Conservation (phyloP, 2,888 invertebrate genomes). For the Odontocerum albicorne region DNA sequence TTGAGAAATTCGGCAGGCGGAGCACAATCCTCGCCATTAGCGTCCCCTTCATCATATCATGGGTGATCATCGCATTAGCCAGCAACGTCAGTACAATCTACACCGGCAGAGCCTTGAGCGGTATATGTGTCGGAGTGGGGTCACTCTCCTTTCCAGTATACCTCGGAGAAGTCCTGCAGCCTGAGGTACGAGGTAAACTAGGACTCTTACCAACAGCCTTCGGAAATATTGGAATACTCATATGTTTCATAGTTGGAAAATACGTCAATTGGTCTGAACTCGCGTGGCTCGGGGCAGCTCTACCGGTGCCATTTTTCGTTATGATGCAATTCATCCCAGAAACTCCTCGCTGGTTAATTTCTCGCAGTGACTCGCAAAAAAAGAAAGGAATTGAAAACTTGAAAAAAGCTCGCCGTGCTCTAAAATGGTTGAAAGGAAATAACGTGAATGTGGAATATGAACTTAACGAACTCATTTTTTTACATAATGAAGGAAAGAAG, state of each 20-base stretch:
- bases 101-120: conserved; percentile 79
- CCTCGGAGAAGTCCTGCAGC: conserved; percentile 89
- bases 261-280: conserved; percentile 79
- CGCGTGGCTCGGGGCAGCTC: conserved; percentile 74
- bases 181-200: conserved; percentile 87
- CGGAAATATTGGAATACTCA: conserved; percentile 80
- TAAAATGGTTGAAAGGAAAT: conserved; percentile 82
- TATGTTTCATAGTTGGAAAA: conserved; percentile 78
- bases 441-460: conserved; percentile 77
- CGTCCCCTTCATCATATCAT: conserved; percentile 78
- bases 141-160: conserved; percentile 90
- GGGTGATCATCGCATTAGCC: conserved; percentile 81
- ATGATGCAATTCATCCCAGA: conserved; percentile 86
- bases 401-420: conserved; percentile 74
- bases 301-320: conserved; percentile 78
- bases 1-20: conserved; percentile 80
- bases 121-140: conserved; percentile 85
- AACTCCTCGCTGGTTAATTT: conserved; percentile 89
- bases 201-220: conserved; percentile 86
- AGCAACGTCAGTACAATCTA: conserved; percentile 72
- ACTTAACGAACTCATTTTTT: conserved; percentile 70
- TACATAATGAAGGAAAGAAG: conserved; percentile 67
- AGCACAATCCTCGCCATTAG: conserved; percentile 77
- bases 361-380: too few relatives aligned
- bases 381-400: conserved; percentile 56